A percentile compares a stretch with the other conserved stretches of the same genome.
phyloP scores from a whole-genome alignment of 2,888 invertebrate genomes.

The Trilocha varians region DNA sequence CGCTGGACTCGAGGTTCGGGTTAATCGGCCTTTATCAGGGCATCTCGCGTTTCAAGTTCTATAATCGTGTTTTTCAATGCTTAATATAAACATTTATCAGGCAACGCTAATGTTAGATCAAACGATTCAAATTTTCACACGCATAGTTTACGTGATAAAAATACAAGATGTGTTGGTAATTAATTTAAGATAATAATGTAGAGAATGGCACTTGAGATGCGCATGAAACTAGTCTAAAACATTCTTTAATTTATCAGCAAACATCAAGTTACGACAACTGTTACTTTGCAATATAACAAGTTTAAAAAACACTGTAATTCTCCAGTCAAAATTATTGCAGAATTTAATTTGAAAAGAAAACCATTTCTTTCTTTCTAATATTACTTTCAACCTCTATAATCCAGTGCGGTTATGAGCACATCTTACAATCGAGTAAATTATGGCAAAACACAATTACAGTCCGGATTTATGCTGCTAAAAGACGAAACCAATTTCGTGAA shows the following conservation, averaged over 20 bases:
- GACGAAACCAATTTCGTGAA: conserved; percentile 13
- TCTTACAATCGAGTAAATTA: neutral
- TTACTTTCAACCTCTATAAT: neutral
- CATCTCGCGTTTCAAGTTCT: conserved; percentile 26
- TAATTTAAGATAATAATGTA: too few relatives aligned
- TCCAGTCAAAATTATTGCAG: too few relatives aligned
- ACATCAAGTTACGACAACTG: too few relatives aligned
- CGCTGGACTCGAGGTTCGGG: conserved; percentile 11
- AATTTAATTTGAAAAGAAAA: too few relatives aligned
- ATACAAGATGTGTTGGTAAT: too few relatives aligned
- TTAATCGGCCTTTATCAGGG: conserved; percentile 15
- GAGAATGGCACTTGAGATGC: too few relatives aligned
- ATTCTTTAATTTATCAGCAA: too few relatives aligned
- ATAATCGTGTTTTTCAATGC: conserved; percentile 13
- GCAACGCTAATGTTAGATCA: conserved; percentile 10
- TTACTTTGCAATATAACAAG: too few relatives aligned
- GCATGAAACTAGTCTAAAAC: too few relatives aligned
- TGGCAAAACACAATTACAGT: neutral
- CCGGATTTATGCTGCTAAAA: neutral
- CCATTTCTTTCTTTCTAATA: neutral
- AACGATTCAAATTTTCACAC: conserved; percentile 9
- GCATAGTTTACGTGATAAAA: too few relatives aligned
- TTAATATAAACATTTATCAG: conserved; percentile 15
- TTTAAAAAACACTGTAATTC: too few relatives aligned
- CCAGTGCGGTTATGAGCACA: neutral